Evolutionary conservation across 2,888 invertebrate species (phyloP).

Genomic region (Cantharis rustica): DNA sequence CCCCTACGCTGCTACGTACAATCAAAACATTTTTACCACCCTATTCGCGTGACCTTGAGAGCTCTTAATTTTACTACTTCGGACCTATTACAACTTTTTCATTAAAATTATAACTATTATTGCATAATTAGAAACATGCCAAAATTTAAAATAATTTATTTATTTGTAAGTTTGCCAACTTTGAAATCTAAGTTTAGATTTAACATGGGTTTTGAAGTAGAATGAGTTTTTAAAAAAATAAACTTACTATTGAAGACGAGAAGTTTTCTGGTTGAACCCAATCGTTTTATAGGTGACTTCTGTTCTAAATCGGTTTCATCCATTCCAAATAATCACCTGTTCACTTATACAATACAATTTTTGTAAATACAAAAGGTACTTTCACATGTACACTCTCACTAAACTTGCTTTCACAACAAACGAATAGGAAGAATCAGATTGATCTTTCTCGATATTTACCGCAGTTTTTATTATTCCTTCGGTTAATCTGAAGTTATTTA

Average conservation of each 20-base stretch:
- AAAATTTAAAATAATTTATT: conserved; percentile 4
- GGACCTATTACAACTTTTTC: neutral
- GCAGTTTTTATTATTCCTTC: neutral
- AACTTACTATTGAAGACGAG: conserved; percentile 79
- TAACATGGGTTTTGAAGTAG: neutral
- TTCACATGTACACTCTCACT: conserved; percentile 33
- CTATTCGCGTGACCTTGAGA: neutral
- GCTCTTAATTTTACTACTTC: neutral
- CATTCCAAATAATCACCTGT: conserved; percentile 54
- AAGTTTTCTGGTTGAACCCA: conserved; percentile 80
- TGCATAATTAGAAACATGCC: conserved; percentile 19
- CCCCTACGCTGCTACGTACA: neutral
- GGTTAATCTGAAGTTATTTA: neutral
- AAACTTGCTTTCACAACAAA: conserved; percentile 4
- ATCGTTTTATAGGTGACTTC: conserved; percentile 78
- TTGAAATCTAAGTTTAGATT: conserved; percentile 1
- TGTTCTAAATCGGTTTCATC: conserved; percentile 78
- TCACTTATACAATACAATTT: conserved; percentile 9
- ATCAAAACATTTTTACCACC: neutral
- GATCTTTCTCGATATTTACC: neutral
- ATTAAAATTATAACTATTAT: conserved; percentile 4
- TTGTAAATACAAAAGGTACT: conserved; percentile 37
- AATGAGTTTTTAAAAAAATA: neutral
- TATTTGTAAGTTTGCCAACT: conserved; percentile 13
- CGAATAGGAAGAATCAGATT: neutral